Evolutionary conservation across 1,140 invertebrate genomes (phyloP), one percentile per base, ranked within the genome.

Genomic region (Nebria ingens): DNA sequence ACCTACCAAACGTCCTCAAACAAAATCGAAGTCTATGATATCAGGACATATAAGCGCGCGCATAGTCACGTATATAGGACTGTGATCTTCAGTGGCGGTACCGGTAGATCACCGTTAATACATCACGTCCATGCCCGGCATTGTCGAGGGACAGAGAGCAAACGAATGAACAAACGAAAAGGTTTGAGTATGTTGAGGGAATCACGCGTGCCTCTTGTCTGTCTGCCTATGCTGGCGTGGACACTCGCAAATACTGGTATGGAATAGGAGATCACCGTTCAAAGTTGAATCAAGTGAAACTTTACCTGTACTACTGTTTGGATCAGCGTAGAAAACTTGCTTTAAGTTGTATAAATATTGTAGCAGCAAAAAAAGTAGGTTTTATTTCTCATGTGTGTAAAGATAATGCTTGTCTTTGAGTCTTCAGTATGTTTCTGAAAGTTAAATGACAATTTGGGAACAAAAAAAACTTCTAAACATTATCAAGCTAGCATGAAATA

Each of bases 51-150:
- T 9, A 9, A 9, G 3, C 9, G 40, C 40, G 4, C 15, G 40
- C 9, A 17, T 9, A 45, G 40, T 45, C 40, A 45, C 40, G n/a
- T n/a, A n/a, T n/a, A n/a, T n/a, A n/a, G 6, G 40, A 45, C 40
- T 12, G 9, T 45, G 40, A 45, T 45, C 40, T 45, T n/a, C n/a
- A n/a, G n/a, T n/a, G n/a, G n/a, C 40, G 9, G 9, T 17, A 45
- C 3, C 40, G 40, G 40, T 45, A 45, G 40, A 45, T 45, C 40
- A 45, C 40, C 40, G 40, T 17, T 45, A 45, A 45, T 45, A 45
- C 40, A 45, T 45, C 40, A 45, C 40, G 40, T 45, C 17, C 40
- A 17, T 45, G 40, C 17, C 40, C 40, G 40, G 40, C 17, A 45
- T 45, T 17, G 17, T 17, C 40, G 17, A 17, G 40, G 40, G 40